Percentiles rank a stretch among this genome's conserved stretches.
Conservation (phyloP, 2,113 vertebrate genomes). For the Asarcornis scutulata region DNA sequence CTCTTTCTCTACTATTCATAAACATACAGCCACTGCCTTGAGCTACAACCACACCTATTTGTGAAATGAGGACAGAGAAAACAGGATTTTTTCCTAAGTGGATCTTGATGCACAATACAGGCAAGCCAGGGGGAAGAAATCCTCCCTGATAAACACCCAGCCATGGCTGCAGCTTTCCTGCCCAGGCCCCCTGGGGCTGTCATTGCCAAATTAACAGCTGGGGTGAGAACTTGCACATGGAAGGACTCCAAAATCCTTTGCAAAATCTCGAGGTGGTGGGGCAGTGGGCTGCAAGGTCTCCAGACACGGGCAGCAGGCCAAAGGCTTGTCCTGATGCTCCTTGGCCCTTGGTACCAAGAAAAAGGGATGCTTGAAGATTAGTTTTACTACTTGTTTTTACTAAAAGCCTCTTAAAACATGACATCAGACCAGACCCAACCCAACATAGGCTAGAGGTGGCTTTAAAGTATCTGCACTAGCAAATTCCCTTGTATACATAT, state of each 20-base stretch:
- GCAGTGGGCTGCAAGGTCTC: neutral
- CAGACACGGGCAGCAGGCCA: neutral
- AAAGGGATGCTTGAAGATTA: neutral
- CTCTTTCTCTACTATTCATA: neutral
- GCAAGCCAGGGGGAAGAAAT: neutral
- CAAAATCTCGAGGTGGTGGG: neutral
- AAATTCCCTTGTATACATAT: neutral
- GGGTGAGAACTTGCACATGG: neutral
- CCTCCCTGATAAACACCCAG: neutral
- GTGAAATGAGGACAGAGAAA: neutral
- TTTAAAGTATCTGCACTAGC: neutral
- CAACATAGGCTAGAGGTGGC: neutral
- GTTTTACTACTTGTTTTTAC: neutral
- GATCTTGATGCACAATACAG: neutral
- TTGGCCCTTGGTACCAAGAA: neutral
- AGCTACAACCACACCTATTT: neutral
- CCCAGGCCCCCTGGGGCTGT: neutral
- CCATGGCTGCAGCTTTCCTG: neutral
- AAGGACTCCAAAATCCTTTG: neutral
- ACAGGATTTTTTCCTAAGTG: neutral
- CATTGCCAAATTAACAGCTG: slow-evolving; percentile 13
- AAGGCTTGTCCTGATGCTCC: neutral
- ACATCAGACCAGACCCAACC: neutral
- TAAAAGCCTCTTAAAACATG: neutral
- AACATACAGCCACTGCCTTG: neutral